Evolutionary conservation across 2,113 vertebrate species (phyloP).

Genomic region (Pyxicephalus adspersus): DNA sequence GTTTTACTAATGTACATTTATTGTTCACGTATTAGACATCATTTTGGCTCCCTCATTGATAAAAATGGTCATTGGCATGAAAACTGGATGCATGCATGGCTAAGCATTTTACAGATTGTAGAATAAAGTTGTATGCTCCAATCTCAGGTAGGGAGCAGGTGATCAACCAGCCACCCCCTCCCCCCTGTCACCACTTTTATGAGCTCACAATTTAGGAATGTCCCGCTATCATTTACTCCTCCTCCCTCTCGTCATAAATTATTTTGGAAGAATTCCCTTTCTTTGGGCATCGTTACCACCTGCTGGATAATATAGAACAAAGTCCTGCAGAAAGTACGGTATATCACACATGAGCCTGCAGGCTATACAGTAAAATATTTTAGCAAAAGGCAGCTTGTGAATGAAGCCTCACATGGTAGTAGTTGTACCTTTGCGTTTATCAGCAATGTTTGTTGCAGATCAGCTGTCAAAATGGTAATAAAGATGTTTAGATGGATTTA

Average conservation of each 20-base stretch:
- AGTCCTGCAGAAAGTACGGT: not conserved
- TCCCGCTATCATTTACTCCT: not conserved
- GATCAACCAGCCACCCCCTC: not conserved
- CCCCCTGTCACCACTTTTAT: not conserved
- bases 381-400: not conserved
- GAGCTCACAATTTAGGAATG: constrained; percentile 32
- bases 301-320: not conserved
- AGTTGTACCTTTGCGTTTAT: no score
- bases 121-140: not conserved
- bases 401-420: no score
- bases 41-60: no score
- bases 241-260: not conserved
- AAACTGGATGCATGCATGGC: no score
- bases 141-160: constrained; percentile 11
- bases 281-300: not conserved
- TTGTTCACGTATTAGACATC: no score
- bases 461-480: no score
- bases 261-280: not conserved
- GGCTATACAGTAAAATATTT: not conserved
- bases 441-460: no score
- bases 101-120: no score
- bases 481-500: no score
- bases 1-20: no score
- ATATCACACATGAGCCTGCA: not conserved
- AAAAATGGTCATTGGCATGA: no score